phyloP scores from a whole-genome alignment of 2,797 vertebrate species.

The Oreochromis grahami region DNA sequence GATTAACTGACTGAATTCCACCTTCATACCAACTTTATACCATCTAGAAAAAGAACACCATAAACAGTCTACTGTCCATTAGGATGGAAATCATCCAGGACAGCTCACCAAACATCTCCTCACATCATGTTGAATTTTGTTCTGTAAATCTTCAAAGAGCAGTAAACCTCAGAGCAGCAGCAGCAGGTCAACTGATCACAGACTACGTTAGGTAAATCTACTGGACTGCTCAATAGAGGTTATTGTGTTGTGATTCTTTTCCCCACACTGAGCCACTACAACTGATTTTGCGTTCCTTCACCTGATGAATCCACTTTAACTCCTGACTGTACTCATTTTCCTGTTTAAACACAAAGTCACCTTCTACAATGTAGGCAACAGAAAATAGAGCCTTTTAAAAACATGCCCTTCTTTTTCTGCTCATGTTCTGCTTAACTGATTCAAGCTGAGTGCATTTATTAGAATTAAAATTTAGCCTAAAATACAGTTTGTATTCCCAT shows the following conservation, averaged over 20 bases:
- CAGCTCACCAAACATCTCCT: neutral
- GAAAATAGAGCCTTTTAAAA: neutral
- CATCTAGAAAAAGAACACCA: neutral
- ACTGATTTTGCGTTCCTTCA: neutral
- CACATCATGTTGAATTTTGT: neutral
- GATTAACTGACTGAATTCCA: neutral
- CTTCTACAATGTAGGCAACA: neutral
- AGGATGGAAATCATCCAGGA: neutral
- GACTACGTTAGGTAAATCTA: neutral
- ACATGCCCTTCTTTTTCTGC: neutral
- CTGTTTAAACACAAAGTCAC: neutral
- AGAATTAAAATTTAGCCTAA: neutral
- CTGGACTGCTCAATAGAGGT: neutral
- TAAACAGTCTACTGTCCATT: neutral
- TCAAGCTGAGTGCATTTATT: neutral
- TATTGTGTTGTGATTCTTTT: neutral
- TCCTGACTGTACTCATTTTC: neutral
- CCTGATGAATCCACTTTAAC: neutral
- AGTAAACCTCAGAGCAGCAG: neutral
- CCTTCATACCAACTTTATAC: neutral
- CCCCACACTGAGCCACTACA: accelerated
- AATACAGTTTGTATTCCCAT: neutral
- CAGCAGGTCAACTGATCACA: neutral
- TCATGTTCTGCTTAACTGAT: neutral
- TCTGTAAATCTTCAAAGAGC: neutral